A percentile compares a stretch with the other conserved stretches of the same genome.
These are phyloP conservation scores for Hypsopygia costalis DNA, from an alignment of 2,888 invertebrate species.

Conservation along the genomic window DNA sequence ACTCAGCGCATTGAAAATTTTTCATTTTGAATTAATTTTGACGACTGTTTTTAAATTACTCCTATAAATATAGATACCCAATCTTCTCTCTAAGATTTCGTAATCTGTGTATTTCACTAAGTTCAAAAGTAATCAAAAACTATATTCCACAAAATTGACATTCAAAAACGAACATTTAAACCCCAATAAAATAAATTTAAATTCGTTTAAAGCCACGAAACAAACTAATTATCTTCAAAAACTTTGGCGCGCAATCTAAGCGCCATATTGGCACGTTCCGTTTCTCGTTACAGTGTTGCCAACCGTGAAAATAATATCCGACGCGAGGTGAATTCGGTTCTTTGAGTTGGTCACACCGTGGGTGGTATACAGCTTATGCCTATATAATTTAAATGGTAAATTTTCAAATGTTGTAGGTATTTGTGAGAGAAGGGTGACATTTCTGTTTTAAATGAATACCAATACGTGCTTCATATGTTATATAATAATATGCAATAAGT, in stretches of 20 bases:
- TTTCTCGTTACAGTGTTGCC: constrained; percentile 64
- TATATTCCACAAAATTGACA: not conserved
- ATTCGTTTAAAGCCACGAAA: not conserved
- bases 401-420: too few relatives aligned
- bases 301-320: constrained; percentile 72
- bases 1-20: too few relatives aligned
- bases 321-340: constrained; percentile 53
- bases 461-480: too few relatives aligned
- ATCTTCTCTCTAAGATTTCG: too few relatives aligned
- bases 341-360: constrained; percentile 47
- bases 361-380: not conserved
- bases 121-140: not conserved
- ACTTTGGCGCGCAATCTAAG: not conserved
- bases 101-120: too few relatives aligned
- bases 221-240: not conserved
- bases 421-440: too few relatives aligned
- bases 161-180: not conserved
- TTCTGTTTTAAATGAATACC: too few relatives aligned
- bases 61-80: too few relatives aligned
- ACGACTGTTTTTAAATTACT: too few relatives aligned
- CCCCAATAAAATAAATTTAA: not conserved
- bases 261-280: constrained; percentile 33
- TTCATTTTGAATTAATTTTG: too few relatives aligned
- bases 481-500: too few relatives aligned
- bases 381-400: not conserved